Evolutionary conservation across 2,888 invertebrate species (phyloP), one percentile per base, ranked within the genome.

Genomic region (Acanthococcus lagerstroemiae): DNA sequence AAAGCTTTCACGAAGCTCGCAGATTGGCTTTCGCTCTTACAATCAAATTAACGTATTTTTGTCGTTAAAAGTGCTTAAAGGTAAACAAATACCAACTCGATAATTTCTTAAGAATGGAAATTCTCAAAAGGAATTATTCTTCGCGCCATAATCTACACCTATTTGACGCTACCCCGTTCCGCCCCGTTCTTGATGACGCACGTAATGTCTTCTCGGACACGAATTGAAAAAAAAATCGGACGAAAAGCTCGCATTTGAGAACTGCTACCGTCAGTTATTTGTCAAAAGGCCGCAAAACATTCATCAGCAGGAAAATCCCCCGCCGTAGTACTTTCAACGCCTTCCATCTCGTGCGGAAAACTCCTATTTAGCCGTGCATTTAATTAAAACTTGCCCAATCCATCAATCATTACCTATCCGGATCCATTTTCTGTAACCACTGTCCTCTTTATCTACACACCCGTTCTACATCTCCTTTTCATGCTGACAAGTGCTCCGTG

Each of bases 361-460:
- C 61, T 61, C 61, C 61, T 61, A 61, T 61, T 61, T 61, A 61
- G 65, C 54, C 25, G 55, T 55, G 65, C 65, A 65, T 65, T 65
- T 65, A 65, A 65, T 65, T 65, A 65, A 65, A 65, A 65, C 65
- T 65, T 65, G 65, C 55, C 65, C 65, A 65, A 65, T 65, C 65
- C 65, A 65, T 65, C 65, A 65, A 65, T 65, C 65, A 65, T 65
- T 65, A 65, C 65, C 65, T 55, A 65, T 65, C 55, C 65, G 55
- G 65, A 65, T 65, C 65, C 55, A 55, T 65, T 65, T 65, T 65
- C 65, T 55, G 55, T 55, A 65, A 65, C 65, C 65, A 65, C 65
- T 55, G 65, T 55, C 55, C 65, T 55, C 55, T 25, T 55, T 37
- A 30, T 44, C 65, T 24, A n/a, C n/a, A 21, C 26, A 5, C 52